Percentiles rank a stretch among this genome's conserved stretches.
These are phyloP conservation scores for Platichthys stellatus DNA, from an alignment of 2,113 vertebrate species.

Conservation along the genomic window DNA sequence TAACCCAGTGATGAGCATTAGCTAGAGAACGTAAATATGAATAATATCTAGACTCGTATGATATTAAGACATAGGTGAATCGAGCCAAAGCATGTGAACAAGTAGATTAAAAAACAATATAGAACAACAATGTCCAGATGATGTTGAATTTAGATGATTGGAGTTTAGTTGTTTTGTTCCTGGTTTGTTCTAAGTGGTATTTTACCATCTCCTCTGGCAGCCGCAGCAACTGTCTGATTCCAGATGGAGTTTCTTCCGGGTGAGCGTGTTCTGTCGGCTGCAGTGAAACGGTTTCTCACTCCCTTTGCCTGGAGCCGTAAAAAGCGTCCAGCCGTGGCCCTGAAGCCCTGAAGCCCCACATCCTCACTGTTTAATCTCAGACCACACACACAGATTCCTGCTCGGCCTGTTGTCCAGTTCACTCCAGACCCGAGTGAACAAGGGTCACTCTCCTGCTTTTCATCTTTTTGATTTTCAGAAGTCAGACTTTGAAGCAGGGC, in stretches of 20 bases:
- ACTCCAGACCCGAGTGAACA: not conserved
- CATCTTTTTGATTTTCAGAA: not conserved
- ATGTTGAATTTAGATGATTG: no score
- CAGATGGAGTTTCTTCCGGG: not conserved
- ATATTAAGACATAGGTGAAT: no score
- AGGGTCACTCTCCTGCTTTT: not conserved
- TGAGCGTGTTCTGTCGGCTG: not conserved
- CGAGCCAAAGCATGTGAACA: no score
- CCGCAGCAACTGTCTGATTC: no score
- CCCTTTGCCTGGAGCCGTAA: conserved; percentile 19
- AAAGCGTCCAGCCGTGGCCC: not conserved
- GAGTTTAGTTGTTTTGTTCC: no score
- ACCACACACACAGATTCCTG: conserved; percentile 34
- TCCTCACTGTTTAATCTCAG: conserved; percentile 50
- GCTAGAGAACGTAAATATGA: no score
- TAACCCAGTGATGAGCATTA: no score
- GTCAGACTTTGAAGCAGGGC: conserved; percentile 25
- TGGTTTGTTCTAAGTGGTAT: no score
- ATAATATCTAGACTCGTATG: no score
- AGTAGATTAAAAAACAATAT: no score
- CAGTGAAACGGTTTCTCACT: conserved; percentile 18
- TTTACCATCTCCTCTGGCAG: not conserved
- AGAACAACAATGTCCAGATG: no score
- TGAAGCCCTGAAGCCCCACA: conserved; percentile 19
- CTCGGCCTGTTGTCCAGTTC: conserved; percentile 4